Evolutionary conservation across 2,113 vertebrate species (phyloP).

Genomic region (Sebastes fasciatus): DNA sequence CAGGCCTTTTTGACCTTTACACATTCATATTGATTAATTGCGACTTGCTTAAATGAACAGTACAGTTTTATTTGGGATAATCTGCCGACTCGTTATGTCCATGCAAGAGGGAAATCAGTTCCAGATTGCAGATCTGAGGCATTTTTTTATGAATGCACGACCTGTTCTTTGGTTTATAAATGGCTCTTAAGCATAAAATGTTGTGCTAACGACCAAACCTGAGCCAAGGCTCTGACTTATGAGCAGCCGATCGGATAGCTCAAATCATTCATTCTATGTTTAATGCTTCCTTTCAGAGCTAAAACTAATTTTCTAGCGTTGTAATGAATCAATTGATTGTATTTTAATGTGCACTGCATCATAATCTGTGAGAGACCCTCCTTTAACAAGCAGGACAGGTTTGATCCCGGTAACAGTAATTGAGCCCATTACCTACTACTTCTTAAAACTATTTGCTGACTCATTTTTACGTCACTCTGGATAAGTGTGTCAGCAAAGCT

Average conservation of each 20-base stretch:
- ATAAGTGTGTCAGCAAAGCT: conserved; percentile 11
- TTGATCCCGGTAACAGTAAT: background rate
- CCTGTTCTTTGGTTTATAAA: conserved; percentile 35
- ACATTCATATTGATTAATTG: conserved; percentile 6
- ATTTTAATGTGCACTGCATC: conserved; percentile 35
- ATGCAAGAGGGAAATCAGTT: conserved; percentile 29
- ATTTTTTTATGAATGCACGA: conserved; percentile 33
- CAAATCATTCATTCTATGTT: conserved; percentile 19
- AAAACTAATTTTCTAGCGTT: conserved; percentile 18
- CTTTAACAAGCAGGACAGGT: background rate
- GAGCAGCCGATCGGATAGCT: conserved; percentile 10
- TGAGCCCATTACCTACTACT: conserved; percentile 9
- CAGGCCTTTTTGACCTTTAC: background rate
- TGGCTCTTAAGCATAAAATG: conserved; percentile 41
- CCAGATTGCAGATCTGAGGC: conserved; percentile 13
- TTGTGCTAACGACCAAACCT: conserved; percentile 26
- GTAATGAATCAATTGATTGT: conserved; percentile 15
- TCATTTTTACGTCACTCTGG: conserved; percentile 20
- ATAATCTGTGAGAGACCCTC: background rate
- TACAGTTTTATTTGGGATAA: conserved; percentile 19
- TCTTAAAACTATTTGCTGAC: conserved; percentile 37
- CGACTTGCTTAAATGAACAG: conserved; percentile 17
- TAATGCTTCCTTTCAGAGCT: conserved; percentile 20
- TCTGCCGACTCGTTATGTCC: conserved; percentile 17
- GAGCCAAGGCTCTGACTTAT: conserved; percentile 59